Conservation (phyloP, 2,888 invertebrate genomes). For the Tenthredo scrophulariae region DNA sequence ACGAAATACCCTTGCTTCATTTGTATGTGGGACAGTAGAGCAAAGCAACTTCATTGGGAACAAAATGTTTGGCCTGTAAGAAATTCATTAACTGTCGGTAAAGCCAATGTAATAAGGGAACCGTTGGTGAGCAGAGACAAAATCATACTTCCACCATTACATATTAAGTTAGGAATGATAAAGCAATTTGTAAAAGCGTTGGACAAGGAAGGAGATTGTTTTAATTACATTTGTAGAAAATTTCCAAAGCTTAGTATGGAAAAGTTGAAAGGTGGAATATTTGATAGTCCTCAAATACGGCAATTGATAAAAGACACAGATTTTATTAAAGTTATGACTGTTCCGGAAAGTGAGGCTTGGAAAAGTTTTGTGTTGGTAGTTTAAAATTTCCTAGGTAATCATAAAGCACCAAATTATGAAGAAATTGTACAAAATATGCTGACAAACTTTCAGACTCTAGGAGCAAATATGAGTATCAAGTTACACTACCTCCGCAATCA, state of each 20-base stretch:
- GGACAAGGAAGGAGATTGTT: background rate
- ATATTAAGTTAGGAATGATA: slow-evolving; percentile 58
- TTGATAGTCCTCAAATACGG: slow-evolving; percentile 62
- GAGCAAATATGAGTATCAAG: slow-evolving; percentile 67
- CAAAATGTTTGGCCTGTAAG: slow-evolving; percentile 14
- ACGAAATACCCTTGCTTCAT: slow-evolving; percentile 55
- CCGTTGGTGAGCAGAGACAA: slow-evolving; percentile 54
- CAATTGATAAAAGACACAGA: slow-evolving; percentile 59
- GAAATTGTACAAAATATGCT: slow-evolving; percentile 62
- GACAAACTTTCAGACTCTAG: slow-evolving; percentile 54
- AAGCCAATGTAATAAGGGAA: background rate
- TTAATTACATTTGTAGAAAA: background rate
- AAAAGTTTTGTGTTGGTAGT: slow-evolving; percentile 8
- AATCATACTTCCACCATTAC: slow-evolving; percentile 60
- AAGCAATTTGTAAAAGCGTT: background rate
- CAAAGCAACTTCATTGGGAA: slow-evolving; percentile 42
- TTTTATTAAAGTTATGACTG: slow-evolving; percentile 59
- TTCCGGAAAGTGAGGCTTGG: slow-evolving; percentile 59
- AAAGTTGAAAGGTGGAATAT: background rate
- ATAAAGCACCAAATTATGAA: slow-evolving; percentile 58
- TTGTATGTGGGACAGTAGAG: slow-evolving; percentile 58
- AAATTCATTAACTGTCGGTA: background rate
- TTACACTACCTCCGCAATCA: slow-evolving; percentile 69
- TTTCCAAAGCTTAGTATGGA: background rate
- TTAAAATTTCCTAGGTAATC: slow-evolving; percentile 59